Base-by-base conservation (phyloP, 2,113 vertebrate genomes). In the Tonatia bakeri region DNA sequence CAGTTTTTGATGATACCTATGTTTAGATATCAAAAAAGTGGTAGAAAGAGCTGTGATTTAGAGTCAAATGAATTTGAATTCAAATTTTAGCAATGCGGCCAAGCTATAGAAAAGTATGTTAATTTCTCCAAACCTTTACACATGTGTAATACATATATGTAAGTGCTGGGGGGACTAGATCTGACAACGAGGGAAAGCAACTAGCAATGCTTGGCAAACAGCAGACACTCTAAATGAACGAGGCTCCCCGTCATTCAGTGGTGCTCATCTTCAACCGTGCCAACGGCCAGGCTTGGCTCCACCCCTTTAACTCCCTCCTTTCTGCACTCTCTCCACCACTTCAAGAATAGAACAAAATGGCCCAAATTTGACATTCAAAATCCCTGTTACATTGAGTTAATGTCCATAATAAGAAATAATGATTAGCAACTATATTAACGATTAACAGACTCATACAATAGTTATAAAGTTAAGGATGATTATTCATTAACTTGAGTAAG, bases 401-500 rank as follows among this genome's bases (percentile, higher is more conserved):
- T 80, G n/a, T 52, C 28, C 26, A 65, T n/a, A 65, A 72, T 33
- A 91, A 52, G 52, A 92, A 89, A 87, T 67, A 94, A 93, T 16
- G 73, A 88, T 75, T 81, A 94, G 16, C 22, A 94, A 77, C 86
- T 81, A 76, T 5, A 40, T 88, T 91, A 88, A 56, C 70, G 6
- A 89, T 85, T 17, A 83, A 13, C 16, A 91, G 36, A 64, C 56
- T 93, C 61, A 87, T 31, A 64, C 61, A 31, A 31, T 50, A 64
- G 64, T 70, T 95, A n/a, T 33, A 94, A 40, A 70, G 19, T 90
- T 65, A 95, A 90, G n/a, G 33, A 76, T 85, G n/a, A 84, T 47
- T 76, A 86, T 50, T 92, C 43, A 85, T 81, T 91, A 93, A 38
- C 20, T 87, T 85, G 33, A 89, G 19, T 79, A 56, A 90, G 28